Evolutionary conservation across 1,140 invertebrate species (phyloP), one percentile per base, ranked within the genome.

Genomic region (Drosophila pandora): DNA sequence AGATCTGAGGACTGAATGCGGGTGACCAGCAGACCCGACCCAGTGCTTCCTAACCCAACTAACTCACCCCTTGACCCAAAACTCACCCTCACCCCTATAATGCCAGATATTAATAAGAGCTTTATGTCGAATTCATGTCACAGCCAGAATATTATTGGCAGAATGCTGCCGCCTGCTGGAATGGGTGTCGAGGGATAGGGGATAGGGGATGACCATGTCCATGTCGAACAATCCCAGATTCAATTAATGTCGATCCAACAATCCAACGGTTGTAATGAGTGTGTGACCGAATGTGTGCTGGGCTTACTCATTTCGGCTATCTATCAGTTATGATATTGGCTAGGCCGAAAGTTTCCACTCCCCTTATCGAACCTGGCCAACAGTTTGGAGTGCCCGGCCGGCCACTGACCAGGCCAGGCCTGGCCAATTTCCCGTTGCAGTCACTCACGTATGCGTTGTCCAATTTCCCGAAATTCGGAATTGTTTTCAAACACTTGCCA

Each of bases 401-500:
- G 30, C 10, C 34, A 10, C 3, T 64, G 75, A 65, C 55, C 70
- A 67, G 68, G 57, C 8, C 58, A 23, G 62, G 13, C 60, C 47
- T 39, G 57, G 37, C 49, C 76, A 80, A 79, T 79, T 79, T 80
- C 67, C 67, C 58, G 61, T 47, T 76, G 67, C 80, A 84, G 61
- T 65, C 28, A 45, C 55, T 54, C 80, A 79, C 76, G 76, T 83
- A 61, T 34, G 23, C 57, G 65, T 67, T 71, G 55, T 63, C 76
- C 67, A 80, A 72, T 76, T 80, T 78, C 74, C 74, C 75, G 9
- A 34, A 79, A 73, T 75, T 70, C 62, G 74, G 64, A 57, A 88
- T 65, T 78, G 75, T 81, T 78, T 83, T 79, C 79, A 65, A 79
- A 65, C 70, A 56, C 77, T 65, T 87, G 82, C 61, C 82, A 87